Evolutionary conservation across 2,888 invertebrate genomes (phyloP).

Genomic region (Mimas tiliae): DNA sequence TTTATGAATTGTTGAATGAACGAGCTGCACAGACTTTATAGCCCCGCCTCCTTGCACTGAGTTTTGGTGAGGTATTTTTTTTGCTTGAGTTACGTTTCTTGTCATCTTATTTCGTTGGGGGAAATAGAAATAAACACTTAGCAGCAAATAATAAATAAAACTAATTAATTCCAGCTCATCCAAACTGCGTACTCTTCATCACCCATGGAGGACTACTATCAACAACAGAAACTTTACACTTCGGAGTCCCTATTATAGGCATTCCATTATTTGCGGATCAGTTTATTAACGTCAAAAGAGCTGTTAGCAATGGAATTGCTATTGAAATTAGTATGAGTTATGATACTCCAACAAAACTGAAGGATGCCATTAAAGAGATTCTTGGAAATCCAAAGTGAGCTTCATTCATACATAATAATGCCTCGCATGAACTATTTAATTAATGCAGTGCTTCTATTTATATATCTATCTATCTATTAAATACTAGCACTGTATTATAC

Average conservation of each 20-base stretch:
- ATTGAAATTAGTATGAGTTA: slow-evolving; percentile 46
- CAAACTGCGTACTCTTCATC: slow-evolving; percentile 56
- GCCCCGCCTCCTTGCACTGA: no score
- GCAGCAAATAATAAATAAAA: background rate
- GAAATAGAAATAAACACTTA: no score
- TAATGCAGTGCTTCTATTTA: no score
- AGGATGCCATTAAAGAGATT: slow-evolving; percentile 45
- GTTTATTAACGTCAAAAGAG: slow-evolving; percentile 51
- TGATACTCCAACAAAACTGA: slow-evolving; percentile 43
- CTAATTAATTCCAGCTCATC: slow-evolving; percentile 51
- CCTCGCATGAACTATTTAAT: no score
- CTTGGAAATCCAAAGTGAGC: slow-evolving; percentile 46
- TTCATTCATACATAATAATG: background rate
- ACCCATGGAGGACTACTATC: slow-evolving; percentile 64
- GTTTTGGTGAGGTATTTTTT: no score
- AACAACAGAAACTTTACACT: slow-evolving; percentile 53
- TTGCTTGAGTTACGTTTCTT: no score
- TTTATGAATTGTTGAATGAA: no score
- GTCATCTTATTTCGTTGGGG: no score
- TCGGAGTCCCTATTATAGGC: slow-evolving; percentile 56
- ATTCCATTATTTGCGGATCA: slow-evolving; percentile 63
- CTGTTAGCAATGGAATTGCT: slow-evolving; percentile 52
- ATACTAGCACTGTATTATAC: no score
- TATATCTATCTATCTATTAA: no score
- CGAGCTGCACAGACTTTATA: no score